phyloP scores from a whole-genome alignment of 53 echinoderm and acorn worm species.

The Temnopleurus reevesii region DNA sequence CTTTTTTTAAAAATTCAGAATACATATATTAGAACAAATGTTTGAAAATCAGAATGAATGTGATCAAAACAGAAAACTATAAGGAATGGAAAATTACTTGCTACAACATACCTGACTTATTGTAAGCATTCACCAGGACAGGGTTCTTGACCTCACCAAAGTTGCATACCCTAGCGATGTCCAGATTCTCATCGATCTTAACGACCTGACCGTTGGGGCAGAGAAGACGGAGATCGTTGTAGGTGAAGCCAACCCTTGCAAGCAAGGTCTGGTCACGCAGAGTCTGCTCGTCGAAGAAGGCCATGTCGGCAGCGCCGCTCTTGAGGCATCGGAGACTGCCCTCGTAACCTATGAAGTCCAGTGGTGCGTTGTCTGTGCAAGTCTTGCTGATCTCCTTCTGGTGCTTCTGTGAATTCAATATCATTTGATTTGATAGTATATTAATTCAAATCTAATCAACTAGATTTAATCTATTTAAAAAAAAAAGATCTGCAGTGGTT shows the following conservation, averaged over 20 bases:
- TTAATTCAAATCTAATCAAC: background rate
- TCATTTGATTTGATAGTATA: background rate
- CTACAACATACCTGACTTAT: slow-evolving; percentile 80
- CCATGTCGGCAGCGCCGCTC: slow-evolving; percentile 74
- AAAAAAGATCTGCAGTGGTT: background rate
- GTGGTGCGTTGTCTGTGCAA: slow-evolving; percentile 60
- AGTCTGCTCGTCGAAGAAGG: slow-evolving; percentile 82
- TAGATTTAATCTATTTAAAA: background rate
- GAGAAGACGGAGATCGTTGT: slow-evolving; percentile 71
- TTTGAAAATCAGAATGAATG: too few relatives aligned
- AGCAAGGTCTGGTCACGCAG: slow-evolving; percentile 45
- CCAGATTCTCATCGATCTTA: slow-evolving; percentile 66
- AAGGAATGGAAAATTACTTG: too few relatives aligned
- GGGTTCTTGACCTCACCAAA: slow-evolving; percentile 82
- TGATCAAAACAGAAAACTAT: too few relatives aligned
- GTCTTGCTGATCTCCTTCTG: slow-evolving; percentile 69
- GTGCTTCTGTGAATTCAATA: slow-evolving; percentile 57
- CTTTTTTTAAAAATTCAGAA: too few relatives aligned
- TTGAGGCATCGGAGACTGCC: slow-evolving; percentile 77
- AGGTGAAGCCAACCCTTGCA: background rate
- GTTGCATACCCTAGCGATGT: slow-evolving; percentile 75
- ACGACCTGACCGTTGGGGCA: slow-evolving; percentile 84
- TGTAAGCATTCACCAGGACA: slow-evolving; percentile 78
- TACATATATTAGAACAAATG: too few relatives aligned
- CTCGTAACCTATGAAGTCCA: slow-evolving; percentile 62